Base-by-base conservation (phyloP, 2,888 invertebrate genomes). In the Acronicta alni region DNA sequence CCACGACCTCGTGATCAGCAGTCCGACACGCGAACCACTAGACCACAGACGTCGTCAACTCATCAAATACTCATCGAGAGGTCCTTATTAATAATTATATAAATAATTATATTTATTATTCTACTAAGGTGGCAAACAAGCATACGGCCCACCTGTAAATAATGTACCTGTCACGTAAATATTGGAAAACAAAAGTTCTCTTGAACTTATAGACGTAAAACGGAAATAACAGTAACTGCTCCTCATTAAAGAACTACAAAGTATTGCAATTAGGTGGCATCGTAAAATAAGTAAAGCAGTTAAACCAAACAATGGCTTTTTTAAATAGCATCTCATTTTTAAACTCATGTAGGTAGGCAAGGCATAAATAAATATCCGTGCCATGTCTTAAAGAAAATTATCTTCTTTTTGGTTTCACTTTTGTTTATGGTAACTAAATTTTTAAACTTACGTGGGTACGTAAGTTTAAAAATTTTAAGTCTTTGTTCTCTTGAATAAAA, bases 221-320 rank as follows among this genome's bases (percentile, higher is more conserved):
- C 9, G 26, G 26, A 9, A 43, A 30, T n/a, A 46, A 43, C 23
- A 41, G 4, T 58, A 67, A 73, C 57, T 10, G 30, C 23, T 66
- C 35, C 41, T 7, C 51, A 48, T 60, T 56, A 63, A 10, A 16
- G 43, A 32, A 39, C 20, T 45, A 54, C 20, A 30, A 45, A 54
- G n/a, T 45, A 35, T 17, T 12, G 16, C 9, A 43, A 54, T 73
- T 59, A 57, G n/a, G 26, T 30, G 44, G 38, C 20, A 45, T 57
- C 42, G 53, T 30, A 20, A 49, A 46, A 8, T 51, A 39, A 57
- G 9, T 41, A 17, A 16, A 14, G 14, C 9, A 51, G 43, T 58
- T 58, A 47, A 38, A 16, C 38, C 35, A 59, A 54, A 74, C 70
- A 69, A 64, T 64, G 35, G 45, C 39, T 14, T 38, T 58, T 53